These are phyloP conservation scores for Amia ocellicauda DNA, from an alignment of 2,113 vertebrate species.

Conservation along the genomic window DNA sequence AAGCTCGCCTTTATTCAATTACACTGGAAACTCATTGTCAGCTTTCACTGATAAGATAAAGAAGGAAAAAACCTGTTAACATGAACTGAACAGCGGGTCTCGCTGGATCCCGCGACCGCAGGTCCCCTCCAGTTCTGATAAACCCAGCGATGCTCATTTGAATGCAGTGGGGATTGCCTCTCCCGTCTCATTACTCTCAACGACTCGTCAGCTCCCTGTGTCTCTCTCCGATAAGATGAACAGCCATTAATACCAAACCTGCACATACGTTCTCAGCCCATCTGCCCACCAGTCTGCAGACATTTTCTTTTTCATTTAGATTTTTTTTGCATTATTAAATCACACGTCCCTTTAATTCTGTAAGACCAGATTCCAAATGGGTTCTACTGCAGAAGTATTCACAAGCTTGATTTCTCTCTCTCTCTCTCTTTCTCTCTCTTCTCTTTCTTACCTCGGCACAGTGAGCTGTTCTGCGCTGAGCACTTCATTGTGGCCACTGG, in stretches of 20 bases:
- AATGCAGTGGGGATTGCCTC: conserved; percentile 1
- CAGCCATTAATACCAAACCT: not conserved
- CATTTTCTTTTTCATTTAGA: too few species aligned
- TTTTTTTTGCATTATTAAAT: too few species aligned
- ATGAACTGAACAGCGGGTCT: conserved; percentile 28
- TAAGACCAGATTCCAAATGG: too few species aligned
- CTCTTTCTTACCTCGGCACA: not conserved
- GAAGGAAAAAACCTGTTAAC: conserved; percentile 28
- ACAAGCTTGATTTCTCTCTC: too few species aligned
- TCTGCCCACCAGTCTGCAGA: not conserved
- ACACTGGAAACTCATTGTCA: conserved; percentile 35
- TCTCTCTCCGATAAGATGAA: conserved; percentile 9
- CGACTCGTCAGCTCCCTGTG: conserved; percentile 3
- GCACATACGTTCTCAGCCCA: not conserved
- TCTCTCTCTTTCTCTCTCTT: not conserved
- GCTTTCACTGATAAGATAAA: conserved; percentile 37
- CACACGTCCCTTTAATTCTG: too few species aligned
- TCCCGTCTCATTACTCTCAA: conserved; percentile 12
- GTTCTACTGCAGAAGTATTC: too few species aligned
- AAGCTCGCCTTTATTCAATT: conserved; percentile 37
- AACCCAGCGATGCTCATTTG: conserved; percentile 17
- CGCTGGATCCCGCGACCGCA: conserved; percentile 17
- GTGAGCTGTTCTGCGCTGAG: not conserved
- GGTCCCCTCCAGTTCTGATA: conserved; percentile 20
- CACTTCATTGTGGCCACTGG: too few species aligned